A percentile compares a stretch with the other conserved stretches of the same genome.
Evolutionary conservation across 2,113 vertebrate species (phyloP).

Genomic region (Ciconia maguari): DNA sequence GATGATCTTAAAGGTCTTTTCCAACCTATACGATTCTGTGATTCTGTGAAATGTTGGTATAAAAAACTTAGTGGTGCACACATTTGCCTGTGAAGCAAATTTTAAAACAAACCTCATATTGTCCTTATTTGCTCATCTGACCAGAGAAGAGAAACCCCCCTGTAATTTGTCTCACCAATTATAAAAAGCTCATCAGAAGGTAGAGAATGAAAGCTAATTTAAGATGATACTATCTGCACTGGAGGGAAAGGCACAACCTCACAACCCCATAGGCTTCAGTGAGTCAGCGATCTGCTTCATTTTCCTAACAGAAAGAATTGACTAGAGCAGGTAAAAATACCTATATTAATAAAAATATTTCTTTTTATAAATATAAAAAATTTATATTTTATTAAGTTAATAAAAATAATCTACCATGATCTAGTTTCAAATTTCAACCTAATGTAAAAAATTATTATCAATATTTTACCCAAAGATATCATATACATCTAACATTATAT

Average conservation of each 20-base stretch:
- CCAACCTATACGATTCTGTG: too few relatives aligned
- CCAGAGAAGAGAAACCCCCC: not conserved
- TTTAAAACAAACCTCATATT: not conserved
- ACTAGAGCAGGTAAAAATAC: not conserved
- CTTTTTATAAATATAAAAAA: too few relatives aligned
- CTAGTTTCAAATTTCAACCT: not conserved
- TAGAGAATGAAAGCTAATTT: not conserved
- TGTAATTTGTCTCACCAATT: not conserved
- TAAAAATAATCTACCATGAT: not conserved
- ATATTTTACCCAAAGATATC: not conserved
- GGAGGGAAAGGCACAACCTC: not conserved
- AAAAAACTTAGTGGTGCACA: not conserved
- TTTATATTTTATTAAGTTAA: too few relatives aligned
- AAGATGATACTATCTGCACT: not conserved
- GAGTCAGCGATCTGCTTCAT: not conserved
- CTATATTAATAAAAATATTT: too few relatives aligned
- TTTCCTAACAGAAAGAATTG: not conserved
- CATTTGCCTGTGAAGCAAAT: not conserved
- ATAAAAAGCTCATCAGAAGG: not conserved
- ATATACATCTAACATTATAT: not conserved
- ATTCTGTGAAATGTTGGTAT: not conserved
- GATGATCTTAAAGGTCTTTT: too few relatives aligned
- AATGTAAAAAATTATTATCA: not conserved
- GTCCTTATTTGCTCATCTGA: not conserved
- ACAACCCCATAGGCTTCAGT: not conserved